Base-by-base conservation (phyloP, 2,797 vertebrate genomes). In the Sebastes ruberrimus region DNA sequence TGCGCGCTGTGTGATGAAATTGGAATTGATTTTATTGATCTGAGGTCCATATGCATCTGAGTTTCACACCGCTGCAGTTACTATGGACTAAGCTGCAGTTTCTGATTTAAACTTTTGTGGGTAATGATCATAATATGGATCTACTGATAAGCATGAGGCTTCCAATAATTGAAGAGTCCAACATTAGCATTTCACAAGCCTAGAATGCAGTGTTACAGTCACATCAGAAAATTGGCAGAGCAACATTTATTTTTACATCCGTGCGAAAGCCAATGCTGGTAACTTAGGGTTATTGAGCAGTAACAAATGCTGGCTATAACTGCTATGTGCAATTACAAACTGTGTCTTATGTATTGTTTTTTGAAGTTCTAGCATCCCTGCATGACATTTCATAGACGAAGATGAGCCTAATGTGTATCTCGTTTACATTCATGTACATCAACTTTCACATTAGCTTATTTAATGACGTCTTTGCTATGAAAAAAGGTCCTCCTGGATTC, bases 21-120 rank as follows among this genome's bases (percentile, higher is more conserved):
- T 91, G 88, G 79, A 92, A 94, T 93, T 83, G 91, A 94, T 93
- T 94, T 89, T 91, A 92, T 94, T 42, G 92, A 93, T 86, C 77
- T 14, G 32, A 32, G 63, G 63, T 81, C 64, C 52, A 81, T 81
- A 81, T 83, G 87, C 75, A 86, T 83, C 63, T 23, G 49, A 62
- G 72, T 75, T 82, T 82, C 76, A 59, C 71, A 62, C 80, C 3
- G 49, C 80, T 73, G 77, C 84, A 49, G 78, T 72, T 77, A 73
- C 82, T 59, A 52, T 66, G 57, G 77, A 68, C 78, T 61, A 7
- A 66, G 74, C 38, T 74, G 71, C 56, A 66, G 64, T 55, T 83
- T 84, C 65, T 60, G 69, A 77, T 83, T 86, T 67, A 42, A 75
- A 67, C 77, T 89, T 89, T 69, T 81, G 71, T 66, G 52, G 81